Conservation (phyloP, 2,113 vertebrate genomes). For the Xerus inauris region DNA sequence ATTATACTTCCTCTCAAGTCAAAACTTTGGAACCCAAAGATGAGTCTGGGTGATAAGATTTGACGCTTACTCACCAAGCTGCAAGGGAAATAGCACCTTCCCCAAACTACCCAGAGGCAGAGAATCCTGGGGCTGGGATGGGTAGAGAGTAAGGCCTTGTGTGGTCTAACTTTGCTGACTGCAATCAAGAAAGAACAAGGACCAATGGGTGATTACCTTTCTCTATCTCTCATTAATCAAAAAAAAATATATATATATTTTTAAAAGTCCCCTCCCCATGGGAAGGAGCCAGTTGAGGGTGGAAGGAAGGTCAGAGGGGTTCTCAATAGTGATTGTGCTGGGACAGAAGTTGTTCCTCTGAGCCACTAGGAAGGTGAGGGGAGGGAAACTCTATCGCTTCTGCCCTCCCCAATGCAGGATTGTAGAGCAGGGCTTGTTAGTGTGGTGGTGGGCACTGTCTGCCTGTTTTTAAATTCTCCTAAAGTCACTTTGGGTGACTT, state of each 20-base stretch:
- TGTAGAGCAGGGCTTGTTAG: not conserved
- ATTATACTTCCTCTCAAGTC: not conserved
- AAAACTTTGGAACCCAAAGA: not conserved
- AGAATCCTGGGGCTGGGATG: not conserved
- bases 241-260: not conserved
- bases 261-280: not conserved
- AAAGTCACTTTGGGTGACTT: not conserved
- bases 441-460: accelerated
- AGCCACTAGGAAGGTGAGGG: not conserved
- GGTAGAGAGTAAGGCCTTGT: not conserved
- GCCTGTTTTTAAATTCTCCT: not conserved
- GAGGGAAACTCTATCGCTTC: not conserved
- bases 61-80: not conserved
- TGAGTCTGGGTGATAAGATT: not conserved
- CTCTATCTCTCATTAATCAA: not conserved
- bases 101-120: not conserved
- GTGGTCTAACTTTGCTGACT: not conserved
- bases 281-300: not conserved
- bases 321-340: not conserved
- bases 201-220: not conserved
- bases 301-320: not conserved
- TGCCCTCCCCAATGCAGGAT: not conserved
- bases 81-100: not conserved
- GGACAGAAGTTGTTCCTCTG: not conserved
- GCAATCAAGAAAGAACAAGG: not conserved